Evolutionary conservation across 2,797 vertebrate species (phyloP).

Genomic region (Sebastes wilsoni): DNA sequence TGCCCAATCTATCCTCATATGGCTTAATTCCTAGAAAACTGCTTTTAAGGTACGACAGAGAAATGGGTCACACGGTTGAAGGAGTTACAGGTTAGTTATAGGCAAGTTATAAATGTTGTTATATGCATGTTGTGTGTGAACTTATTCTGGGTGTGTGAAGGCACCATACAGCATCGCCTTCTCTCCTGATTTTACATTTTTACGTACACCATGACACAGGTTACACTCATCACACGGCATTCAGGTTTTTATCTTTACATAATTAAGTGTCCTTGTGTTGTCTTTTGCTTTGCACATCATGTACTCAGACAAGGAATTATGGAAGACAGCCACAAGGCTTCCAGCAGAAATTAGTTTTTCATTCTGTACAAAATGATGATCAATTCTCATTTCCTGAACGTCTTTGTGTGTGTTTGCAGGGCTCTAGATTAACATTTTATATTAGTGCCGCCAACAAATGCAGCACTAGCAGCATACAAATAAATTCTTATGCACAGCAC

Average conservation of each 20-base stretch:
- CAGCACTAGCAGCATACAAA: not conserved
- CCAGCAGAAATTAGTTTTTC: not conserved
- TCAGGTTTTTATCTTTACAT: not conserved
- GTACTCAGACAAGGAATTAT: not conserved
- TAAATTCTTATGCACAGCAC: not conserved
- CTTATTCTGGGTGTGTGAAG: not conserved
- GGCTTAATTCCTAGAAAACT: constrained; percentile 19
- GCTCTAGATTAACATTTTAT: not conserved
- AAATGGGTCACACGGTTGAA: not conserved
- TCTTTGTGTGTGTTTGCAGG: not conserved
- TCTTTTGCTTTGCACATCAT: not conserved
- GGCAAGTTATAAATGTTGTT: not conserved
- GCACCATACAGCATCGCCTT: not conserved
- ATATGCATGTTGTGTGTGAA: not conserved
- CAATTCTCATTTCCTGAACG: not conserved
- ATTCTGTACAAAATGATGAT: not conserved
- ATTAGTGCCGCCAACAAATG: not conserved
- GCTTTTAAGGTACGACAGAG: not conserved
- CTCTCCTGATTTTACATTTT: not conserved
- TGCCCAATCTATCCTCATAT: constrained; percentile 26
- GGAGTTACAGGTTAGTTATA: not conserved
- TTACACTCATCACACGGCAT: not conserved
- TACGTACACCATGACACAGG: not conserved
- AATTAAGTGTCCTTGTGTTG: not conserved
- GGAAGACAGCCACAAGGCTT: not conserved